phyloP scores from a whole-genome alignment of 2,888 invertebrate genomes.

The Phymatocera aterrima region DNA sequence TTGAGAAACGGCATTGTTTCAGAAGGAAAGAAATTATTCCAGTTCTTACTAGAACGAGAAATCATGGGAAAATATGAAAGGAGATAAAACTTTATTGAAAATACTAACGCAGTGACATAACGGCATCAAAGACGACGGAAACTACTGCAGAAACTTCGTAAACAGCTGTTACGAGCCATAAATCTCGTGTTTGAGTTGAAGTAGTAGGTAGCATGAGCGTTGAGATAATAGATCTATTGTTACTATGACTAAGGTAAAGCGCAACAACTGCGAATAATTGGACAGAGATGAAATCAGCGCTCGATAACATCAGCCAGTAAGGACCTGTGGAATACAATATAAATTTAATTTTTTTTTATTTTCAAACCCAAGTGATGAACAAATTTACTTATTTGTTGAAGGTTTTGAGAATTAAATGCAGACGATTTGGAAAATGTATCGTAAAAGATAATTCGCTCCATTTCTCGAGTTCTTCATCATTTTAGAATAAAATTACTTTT shows the following conservation, averaged over 20 bases:
- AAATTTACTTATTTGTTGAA: not conserved
- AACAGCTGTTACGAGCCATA: constrained; percentile 76
- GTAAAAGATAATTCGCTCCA: no score
- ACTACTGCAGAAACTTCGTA: constrained; percentile 75
- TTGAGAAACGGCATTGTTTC: not conserved
- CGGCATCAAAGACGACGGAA: constrained; percentile 66
- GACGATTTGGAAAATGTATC: not conserved
- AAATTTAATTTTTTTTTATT: not conserved
- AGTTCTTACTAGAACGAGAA: not conserved
- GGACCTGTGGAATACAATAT: constrained; percentile 69
- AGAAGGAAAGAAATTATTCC: not conserved
- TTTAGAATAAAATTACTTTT: no score
- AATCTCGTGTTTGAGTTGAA: constrained; percentile 74
- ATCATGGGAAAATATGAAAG: not conserved
- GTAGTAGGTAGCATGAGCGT: constrained; percentile 62
- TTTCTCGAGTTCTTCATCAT: no score
- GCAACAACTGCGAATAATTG: constrained; percentile 75
- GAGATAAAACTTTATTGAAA: not conserved
- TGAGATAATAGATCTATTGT: constrained; percentile 60
- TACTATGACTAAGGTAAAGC: constrained; percentile 73
- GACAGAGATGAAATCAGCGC: constrained; percentile 75
- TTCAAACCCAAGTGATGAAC: not conserved
- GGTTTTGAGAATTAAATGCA: not conserved
- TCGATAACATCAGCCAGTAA: constrained; percentile 76
- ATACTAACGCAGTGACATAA: constrained; percentile 66